These are phyloP conservation scores for Metopia argyrocephala DNA, from an alignment of 2,888 invertebrate genomes.

Conservation along the genomic window DNA sequence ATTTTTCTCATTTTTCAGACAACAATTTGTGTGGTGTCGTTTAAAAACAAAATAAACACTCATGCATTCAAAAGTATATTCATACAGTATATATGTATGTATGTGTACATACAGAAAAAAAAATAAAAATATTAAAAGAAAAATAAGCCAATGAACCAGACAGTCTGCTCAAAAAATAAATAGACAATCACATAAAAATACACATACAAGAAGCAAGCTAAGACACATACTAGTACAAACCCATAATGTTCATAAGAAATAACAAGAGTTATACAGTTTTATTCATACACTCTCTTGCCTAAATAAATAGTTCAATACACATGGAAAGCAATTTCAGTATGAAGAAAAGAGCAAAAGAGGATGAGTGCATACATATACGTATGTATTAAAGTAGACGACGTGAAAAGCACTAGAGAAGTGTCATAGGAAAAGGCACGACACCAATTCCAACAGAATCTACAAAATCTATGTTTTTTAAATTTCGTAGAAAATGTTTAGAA, in stretches of 20 bases:
- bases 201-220: background rate
- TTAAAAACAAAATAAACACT: background rate
- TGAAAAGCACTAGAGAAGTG: too few relatives aligned
- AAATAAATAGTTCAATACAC: background rate
- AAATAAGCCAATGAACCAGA: constrained; percentile 59
- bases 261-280: background rate
- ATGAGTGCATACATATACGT: too few relatives aligned
- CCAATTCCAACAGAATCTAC: too few relatives aligned
- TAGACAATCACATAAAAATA: background rate
- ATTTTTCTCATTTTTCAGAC: background rate
- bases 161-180: constrained; percentile 24
- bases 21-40: constrained; percentile 20
- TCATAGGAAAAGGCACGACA: too few relatives aligned
- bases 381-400: too few relatives aligned
- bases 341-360: background rate
- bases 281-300: background rate
- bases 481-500: too few relatives aligned
- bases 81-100: too few relatives aligned
- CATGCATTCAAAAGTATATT: too few relatives aligned
- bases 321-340: background rate
- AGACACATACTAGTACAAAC: background rate
- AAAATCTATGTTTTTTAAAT: too few relatives aligned
- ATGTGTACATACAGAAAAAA: constrained; percentile 4
- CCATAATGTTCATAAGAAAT: background rate
- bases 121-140: constrained; percentile 17